Evolutionary conservation across 2,888 invertebrate species (phyloP).

Genomic region (Notocelia uddmanniana): DNA sequence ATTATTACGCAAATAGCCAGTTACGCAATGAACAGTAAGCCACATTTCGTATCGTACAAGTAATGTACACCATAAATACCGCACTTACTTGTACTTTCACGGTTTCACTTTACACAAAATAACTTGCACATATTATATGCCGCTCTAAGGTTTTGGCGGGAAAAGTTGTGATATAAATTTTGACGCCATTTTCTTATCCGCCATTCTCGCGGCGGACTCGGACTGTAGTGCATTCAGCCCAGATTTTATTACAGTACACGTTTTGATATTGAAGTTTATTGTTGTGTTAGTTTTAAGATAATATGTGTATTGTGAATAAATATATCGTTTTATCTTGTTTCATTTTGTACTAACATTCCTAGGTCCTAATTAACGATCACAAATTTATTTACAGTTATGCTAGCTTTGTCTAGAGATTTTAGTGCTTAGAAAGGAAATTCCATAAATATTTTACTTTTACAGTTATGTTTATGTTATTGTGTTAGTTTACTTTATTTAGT

Average conservation of each 20-base stretch:
- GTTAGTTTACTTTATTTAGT: not conserved
- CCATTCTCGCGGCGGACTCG: conserved; percentile 40
- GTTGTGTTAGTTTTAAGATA: conserved; percentile 22
- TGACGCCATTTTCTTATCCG: conserved; percentile 41
- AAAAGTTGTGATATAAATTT: conserved; percentile 44
- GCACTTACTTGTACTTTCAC: conserved; percentile 45
- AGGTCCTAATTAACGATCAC: conserved; percentile 20
- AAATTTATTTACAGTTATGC: conserved; percentile 22
- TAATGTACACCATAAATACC: conserved; percentile 45
- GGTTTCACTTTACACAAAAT: conserved; percentile 44
- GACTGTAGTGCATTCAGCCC: conserved; percentile 41
- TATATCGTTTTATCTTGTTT: conserved; percentile 29
- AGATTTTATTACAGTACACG: conserved; percentile 4
- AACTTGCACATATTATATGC: conserved; percentile 44
- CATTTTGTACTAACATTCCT: conserved; percentile 37
- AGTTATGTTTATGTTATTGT: not conserved
- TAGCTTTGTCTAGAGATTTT: conserved; percentile 18
- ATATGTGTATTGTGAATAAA: conserved; percentile 32
- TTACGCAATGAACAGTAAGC: conserved; percentile 38
- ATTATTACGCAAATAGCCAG: conserved; percentile 37
- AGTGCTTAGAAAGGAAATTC: not conserved
- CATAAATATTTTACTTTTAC: not conserved
- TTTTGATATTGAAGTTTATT: not conserved
- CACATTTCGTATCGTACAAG: conserved; percentile 40
- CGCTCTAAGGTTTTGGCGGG: conserved; percentile 45